A percentile compares a stretch with the other conserved stretches of the same genome.
Evolutionary conservation across 2,797 vertebrate genomes (phyloP).

Genomic region (Ctenochaetus hawaiiensis): DNA sequence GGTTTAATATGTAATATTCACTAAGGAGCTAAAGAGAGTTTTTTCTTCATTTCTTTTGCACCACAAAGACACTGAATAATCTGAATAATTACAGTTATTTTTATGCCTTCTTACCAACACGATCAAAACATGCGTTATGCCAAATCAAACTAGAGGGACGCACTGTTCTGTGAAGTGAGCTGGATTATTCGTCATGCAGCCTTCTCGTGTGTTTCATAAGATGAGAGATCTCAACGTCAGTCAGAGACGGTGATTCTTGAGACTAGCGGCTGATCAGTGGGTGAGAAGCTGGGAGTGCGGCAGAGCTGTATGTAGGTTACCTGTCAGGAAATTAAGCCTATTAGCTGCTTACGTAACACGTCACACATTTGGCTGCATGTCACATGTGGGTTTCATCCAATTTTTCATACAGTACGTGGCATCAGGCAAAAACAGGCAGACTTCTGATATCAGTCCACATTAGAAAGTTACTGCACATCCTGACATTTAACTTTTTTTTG

Average conservation of each 20-base stretch:
- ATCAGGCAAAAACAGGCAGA: background rate
- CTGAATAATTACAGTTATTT: background rate
- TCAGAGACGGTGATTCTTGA: constrained; percentile 48
- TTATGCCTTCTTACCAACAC: background rate
- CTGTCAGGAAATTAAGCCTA: constrained; percentile 77
- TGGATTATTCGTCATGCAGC: constrained; percentile 54
- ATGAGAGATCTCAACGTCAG: constrained; percentile 45
- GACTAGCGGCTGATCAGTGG: constrained; percentile 31
- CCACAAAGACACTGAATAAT: background rate
- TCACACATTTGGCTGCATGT: constrained; percentile 42
- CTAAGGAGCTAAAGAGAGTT: too few relatives aligned
- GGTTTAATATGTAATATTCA: background rate
- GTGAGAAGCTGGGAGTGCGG: constrained; percentile 36
- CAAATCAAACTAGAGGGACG: background rate
- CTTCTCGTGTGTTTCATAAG: constrained; percentile 33
- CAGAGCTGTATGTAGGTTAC: constrained; percentile 73
- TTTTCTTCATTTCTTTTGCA: background rate
- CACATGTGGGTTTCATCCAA: constrained; percentile 22
- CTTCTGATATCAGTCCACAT: constrained; percentile 1
- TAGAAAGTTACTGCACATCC: background rate
- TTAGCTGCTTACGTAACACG: constrained; percentile 70
- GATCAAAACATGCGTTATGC: background rate
- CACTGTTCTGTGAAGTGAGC: constrained; percentile 4
- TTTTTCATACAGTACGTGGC: constrained; percentile 26
- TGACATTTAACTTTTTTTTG: background rate